Conservation (phyloP, 2,797 vertebrate genomes). For the Sebastes diploproa region DNA sequence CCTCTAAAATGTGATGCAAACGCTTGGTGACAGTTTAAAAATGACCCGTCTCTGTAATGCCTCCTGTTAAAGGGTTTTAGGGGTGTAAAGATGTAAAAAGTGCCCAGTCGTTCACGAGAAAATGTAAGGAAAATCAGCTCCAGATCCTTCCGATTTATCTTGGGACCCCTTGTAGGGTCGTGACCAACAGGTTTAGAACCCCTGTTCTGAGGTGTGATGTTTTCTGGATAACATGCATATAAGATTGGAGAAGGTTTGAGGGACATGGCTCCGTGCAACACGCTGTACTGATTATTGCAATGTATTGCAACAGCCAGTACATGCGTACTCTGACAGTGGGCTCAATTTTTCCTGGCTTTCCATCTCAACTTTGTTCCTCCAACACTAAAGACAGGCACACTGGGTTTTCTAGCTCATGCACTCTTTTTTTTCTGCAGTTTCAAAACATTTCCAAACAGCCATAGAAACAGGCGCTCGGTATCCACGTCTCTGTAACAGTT, state of each 20-base stretch:
- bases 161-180: neutral
- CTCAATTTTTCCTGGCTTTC: conserved; percentile 53
- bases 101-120: neutral
- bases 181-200: neutral
- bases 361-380: neutral
- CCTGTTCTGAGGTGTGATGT: neutral
- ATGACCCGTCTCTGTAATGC: neutral
- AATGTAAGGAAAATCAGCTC: neutral
- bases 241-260: neutral
- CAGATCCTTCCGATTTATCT: neutral
- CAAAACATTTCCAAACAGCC: neutral
- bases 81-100: neutral
- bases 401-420: neutral
- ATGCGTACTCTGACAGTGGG: neutral
- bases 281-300: conserved; percentile 37
- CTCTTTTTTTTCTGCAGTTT: conserved; percentile 6
- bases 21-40: neutral
- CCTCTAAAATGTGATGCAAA: conserved; percentile 13
- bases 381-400: neutral
- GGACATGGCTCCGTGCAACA: neutral
- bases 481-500: neutral
- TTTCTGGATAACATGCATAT: neutral
- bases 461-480: neutral
- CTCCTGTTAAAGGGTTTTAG: neutral
- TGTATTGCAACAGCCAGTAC: conserved; percentile 35